A percentile compares a stretch with the other conserved stretches of the same genome.
Evolutionary conservation across 2,888 invertebrate genomes (phyloP).

Genomic region (Drosophila cyrtoloma): DNA sequence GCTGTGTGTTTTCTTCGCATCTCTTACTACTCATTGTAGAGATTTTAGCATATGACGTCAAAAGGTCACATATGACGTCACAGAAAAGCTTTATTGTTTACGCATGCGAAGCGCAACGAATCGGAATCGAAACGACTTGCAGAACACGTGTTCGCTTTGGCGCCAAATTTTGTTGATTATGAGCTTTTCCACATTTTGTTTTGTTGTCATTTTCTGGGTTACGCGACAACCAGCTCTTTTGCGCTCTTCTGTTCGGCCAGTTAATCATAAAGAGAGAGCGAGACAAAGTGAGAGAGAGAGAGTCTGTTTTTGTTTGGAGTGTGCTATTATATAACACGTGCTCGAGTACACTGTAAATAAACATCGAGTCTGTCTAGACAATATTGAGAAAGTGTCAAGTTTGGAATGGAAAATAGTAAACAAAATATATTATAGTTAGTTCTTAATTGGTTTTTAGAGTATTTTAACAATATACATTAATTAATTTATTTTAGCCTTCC

Average conservation of each 20-base stretch:
- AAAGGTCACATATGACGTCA: slow-evolving; percentile 68
- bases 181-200: slow-evolving; percentile 54
- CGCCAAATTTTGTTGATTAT: slow-evolving; percentile 72
- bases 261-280: slow-evolving; percentile 4
- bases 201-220: slow-evolving; percentile 72
- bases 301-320: slow-evolving; percentile 2
- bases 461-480: not conserved
- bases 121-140: slow-evolving; percentile 40
- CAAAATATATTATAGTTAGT: not conserved
- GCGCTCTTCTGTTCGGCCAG: slow-evolving; percentile 17
- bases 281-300: not conserved
- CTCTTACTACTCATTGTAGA: slow-evolving; percentile 49
- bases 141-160: slow-evolving; percentile 66
- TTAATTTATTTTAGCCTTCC: not conserved
- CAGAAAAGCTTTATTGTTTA: slow-evolving; percentile 73
- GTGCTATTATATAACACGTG: slow-evolving; percentile 73
- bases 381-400: no score
- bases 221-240: slow-evolving; percentile 47
- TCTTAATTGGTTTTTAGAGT: not conserved
- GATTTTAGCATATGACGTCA: slow-evolving; percentile 62
- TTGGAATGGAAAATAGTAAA: not conserved
- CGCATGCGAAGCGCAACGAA: slow-evolving; percentile 51
- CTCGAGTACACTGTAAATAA: slow-evolving; percentile 34
- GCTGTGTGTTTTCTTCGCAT: not conserved
- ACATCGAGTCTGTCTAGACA: not conserved